These are phyloP conservation scores for Arenaria interpres DNA, from an alignment of 2,113 vertebrate genomes.

Conservation along the genomic window DNA sequence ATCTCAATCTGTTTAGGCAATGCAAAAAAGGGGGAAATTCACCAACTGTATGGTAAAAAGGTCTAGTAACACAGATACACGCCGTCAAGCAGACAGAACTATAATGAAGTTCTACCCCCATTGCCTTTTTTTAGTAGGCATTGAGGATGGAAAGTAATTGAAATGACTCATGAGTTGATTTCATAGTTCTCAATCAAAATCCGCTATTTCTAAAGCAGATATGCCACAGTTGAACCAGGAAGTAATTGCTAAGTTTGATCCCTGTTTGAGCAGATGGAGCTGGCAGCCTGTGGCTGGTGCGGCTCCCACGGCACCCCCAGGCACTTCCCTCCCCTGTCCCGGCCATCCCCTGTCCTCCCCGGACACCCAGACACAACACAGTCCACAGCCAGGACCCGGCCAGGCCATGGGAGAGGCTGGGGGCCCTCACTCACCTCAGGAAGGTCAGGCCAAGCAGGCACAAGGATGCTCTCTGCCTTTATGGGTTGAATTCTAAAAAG, in stretches of 20 bases:
- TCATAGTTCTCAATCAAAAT: not conserved
- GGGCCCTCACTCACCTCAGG: not conserved
- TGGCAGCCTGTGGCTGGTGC: not conserved
- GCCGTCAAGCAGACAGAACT: not conserved
- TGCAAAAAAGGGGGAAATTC: not conserved
- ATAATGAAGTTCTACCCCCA: not conserved
- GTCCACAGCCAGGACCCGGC: rapidly evolving
- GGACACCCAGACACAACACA: rapidly evolving
- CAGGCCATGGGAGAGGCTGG: rapidly evolving
- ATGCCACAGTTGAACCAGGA: rapidly evolving
- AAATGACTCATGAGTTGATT: not conserved
- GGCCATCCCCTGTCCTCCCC: rapidly evolving
- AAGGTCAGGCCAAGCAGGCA: rapidly evolving
- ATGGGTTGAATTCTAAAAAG: not conserved
- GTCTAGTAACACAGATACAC: not conserved
- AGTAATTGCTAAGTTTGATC: not conserved
- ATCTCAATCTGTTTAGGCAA: not conserved
- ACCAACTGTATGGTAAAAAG: not conserved
- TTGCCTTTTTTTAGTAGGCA: not conserved
- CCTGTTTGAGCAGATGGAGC: rapidly evolving
- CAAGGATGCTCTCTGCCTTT: not conserved
- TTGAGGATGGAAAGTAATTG: not conserved
- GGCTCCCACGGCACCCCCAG: rapidly evolving
- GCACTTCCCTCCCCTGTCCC: rapidly evolving
- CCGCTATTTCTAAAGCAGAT: not conserved